A percentile compares a stretch with the other conserved stretches of the same genome.
phyloP scores from a whole-genome alignment of 2,797 vertebrate genomes.

The Cottoperca gobio region DNA sequence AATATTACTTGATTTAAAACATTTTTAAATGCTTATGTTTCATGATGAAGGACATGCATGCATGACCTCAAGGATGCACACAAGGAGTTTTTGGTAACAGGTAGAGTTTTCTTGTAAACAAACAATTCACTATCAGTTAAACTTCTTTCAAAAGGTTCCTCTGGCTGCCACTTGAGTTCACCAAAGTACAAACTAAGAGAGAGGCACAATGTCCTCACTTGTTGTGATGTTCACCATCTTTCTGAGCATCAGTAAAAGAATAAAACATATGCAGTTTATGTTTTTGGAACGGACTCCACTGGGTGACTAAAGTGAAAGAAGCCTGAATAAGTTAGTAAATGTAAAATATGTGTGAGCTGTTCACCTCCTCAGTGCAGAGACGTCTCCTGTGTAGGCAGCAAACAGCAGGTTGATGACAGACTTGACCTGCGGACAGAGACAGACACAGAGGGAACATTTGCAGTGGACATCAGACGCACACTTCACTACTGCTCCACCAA shows the following conservation, averaged over 20 bases:
- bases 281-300: background rate
- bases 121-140: too few species aligned
- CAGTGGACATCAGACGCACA: background rate
- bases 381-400: slow-evolving; percentile 96
- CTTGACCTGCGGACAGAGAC: slow-evolving; percentile 88
- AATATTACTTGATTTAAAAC: too few species aligned
- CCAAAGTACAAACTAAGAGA: background rate
- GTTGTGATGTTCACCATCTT: background rate
- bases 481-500: background rate
- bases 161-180: slow-evolving; percentile 21
- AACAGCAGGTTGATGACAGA: slow-evolving; percentile 99
- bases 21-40: background rate
- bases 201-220: background rate
- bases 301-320: background rate
- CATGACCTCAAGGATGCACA: background rate
- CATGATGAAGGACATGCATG: background rate
- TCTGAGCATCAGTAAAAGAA: background rate
- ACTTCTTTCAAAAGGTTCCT: background rate
- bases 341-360: background rate
- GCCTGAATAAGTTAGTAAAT: background rate
- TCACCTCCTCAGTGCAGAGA: slow-evolving; percentile 96
- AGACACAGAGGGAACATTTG: slow-evolving; percentile 28
- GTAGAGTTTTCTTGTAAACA: too few species aligned
- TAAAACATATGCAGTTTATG: background rate
- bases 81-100: background rate